Percentiles rank a stretch among this genome's conserved stretches.
These are phyloP conservation scores for Teleiodes luculella DNA, from an alignment of 2,888 invertebrate genomes.

Conservation along the genomic window DNA sequence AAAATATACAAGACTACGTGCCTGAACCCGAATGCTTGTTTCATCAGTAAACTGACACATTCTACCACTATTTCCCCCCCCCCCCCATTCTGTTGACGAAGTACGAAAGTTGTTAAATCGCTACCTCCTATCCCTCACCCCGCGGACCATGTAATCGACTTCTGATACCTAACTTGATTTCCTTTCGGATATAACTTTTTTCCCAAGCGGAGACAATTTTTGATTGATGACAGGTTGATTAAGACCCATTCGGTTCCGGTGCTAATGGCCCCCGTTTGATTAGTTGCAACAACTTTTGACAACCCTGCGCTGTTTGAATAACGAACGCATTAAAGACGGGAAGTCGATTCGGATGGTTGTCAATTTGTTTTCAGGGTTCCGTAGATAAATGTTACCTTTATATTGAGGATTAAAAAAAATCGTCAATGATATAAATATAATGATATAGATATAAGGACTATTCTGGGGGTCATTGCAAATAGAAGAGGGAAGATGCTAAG, in stretches of 20 bases:
- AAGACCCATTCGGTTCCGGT: conserved; percentile 33
- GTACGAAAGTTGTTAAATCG: too few species aligned
- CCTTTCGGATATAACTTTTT: conserved; percentile 50
- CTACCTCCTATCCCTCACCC: neutral
- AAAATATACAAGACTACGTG: too few species aligned
- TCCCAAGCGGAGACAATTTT: conserved; percentile 36
- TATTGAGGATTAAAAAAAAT: too few species aligned
- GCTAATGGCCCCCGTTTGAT: conserved; percentile 27
- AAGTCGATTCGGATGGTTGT: neutral
- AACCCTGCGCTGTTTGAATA: neutral
- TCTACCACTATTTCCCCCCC: too few species aligned
- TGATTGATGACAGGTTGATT: conserved; percentile 51
- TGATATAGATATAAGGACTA: too few species aligned
- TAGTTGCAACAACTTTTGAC: conserved; percentile 18
- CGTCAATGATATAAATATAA: too few species aligned
- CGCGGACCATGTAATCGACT: conserved; percentile 26
- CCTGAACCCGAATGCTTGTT: too few species aligned
- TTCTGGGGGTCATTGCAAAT: too few species aligned
- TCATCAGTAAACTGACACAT: too few species aligned
- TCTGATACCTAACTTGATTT: conserved; percentile 48
- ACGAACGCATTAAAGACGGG: neutral
- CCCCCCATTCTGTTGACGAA: too few species aligned
- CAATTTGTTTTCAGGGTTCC: neutral
- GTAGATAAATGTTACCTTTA: too few species aligned
- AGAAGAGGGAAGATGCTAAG: too few species aligned